phyloP scores from a whole-genome alignment of 2,113 vertebrate species.

The Corapipo altera region DNA sequence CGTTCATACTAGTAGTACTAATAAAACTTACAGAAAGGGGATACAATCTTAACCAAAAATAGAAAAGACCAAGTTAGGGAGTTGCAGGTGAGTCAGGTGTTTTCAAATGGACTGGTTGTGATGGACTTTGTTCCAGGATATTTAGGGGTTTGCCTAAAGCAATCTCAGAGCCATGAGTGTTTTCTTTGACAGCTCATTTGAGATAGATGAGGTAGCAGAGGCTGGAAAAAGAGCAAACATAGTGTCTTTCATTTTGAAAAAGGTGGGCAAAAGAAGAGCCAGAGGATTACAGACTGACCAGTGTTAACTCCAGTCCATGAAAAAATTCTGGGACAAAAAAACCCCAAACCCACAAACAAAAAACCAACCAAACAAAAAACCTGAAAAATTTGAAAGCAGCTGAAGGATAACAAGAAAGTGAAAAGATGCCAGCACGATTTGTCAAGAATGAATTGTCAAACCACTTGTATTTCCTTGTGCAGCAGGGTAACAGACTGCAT shows the following conservation, averaged over 20 bases:
- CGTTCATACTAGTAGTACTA: not conserved
- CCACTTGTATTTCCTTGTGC: not conserved
- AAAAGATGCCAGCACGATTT: conserved; percentile 22
- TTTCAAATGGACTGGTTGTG: not conserved
- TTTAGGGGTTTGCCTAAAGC: not conserved
- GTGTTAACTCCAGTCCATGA: not conserved
- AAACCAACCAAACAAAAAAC: not conserved
- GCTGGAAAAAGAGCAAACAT: not conserved
- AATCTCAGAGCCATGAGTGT: not conserved
- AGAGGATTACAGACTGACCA: not conserved
- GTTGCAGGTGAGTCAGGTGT: not conserved
- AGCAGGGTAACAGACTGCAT: not conserved
- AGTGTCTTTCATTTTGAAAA: not conserved
- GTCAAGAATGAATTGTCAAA: conserved; percentile 30
- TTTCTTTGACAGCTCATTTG: not conserved
- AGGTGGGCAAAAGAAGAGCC: not conserved
- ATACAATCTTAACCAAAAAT: not conserved
- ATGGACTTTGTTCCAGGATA: not conserved
- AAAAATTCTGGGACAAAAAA: not conserved
- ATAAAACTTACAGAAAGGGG: not conserved
- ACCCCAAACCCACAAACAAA: too few species aligned
- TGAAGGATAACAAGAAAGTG: conserved; percentile 31
- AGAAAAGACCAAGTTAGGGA: not conserved
- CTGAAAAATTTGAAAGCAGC: not conserved
- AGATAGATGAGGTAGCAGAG: not conserved